phyloP scores from a whole-genome alignment of 2,888 invertebrate genomes.

The Mythimna pallens region DNA sequence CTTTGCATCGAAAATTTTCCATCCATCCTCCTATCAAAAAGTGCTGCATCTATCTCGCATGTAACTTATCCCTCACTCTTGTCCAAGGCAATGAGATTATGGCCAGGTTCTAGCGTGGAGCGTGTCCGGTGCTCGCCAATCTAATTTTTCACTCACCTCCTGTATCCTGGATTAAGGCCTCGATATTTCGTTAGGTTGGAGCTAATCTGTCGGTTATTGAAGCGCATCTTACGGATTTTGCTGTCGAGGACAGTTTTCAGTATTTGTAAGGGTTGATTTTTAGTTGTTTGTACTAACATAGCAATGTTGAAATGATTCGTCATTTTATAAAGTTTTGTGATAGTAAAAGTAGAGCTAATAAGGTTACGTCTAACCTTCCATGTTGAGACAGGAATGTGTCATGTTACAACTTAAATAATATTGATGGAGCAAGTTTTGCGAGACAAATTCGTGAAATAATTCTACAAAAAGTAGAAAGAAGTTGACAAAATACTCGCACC shows the following conservation, averaged over 20 bases:
- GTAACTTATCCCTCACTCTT: constrained; percentile 39
- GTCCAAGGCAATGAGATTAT: constrained; percentile 69
- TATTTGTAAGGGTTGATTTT: constrained; percentile 13
- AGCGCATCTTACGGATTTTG: constrained; percentile 31
- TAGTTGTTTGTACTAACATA: background rate
- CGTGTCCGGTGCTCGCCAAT: constrained; percentile 68
- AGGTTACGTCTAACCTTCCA: constrained; percentile 3
- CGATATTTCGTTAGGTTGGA: constrained; percentile 68
- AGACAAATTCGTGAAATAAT: constrained; percentile 37
- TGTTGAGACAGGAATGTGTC: constrained; percentile 30
- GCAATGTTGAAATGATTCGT: background rate
- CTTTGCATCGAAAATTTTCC: background rate
- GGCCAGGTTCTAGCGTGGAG: constrained; percentile 65
- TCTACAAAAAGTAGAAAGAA: constrained; percentile 28
- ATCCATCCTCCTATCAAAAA: constrained; percentile 24
- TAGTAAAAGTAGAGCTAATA: constrained; percentile 2
- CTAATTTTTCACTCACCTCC: constrained; percentile 76
- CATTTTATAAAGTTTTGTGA: background rate
- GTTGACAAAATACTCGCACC: constrained; percentile 23
- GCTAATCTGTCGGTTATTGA: constrained; percentile 52
- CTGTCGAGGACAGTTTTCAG: background rate
- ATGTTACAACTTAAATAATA: constrained; percentile 39
- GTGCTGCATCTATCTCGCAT: constrained; percentile 35
- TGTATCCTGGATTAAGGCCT: constrained; percentile 61
- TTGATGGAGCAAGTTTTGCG: constrained; percentile 43